phyloP scores from a whole-genome alignment of 2,113 vertebrate genomes.

The Irena cyanogastra region DNA sequence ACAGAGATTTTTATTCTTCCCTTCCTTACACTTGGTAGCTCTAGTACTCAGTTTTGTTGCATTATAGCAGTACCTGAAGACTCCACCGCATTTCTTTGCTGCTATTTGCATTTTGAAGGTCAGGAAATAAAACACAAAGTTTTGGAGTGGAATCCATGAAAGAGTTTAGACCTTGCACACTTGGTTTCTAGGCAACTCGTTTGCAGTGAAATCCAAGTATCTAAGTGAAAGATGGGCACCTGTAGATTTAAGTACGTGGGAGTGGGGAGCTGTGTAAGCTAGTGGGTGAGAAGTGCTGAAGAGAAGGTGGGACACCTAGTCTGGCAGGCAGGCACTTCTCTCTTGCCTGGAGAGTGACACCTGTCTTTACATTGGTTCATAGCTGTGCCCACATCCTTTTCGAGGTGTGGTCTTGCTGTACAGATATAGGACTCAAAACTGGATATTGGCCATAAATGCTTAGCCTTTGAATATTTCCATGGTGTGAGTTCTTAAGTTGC shows the following conservation, averaged over 20 bases:
- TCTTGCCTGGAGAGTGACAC: background rate
- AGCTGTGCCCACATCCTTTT: background rate
- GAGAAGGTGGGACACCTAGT: background rate
- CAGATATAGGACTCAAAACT: background rate
- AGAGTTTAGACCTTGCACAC: background rate
- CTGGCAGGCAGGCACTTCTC: background rate
- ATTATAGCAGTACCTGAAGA: background rate
- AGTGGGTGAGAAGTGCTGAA: background rate
- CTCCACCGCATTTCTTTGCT: background rate
- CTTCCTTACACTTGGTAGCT: background rate
- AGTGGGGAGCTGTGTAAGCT: background rate
- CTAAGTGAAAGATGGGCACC: background rate
- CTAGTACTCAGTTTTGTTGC: background rate
- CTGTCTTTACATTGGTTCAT: background rate
- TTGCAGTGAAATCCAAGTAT: background rate
- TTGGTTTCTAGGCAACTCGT: background rate
- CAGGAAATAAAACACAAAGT: background rate
- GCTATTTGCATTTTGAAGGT: background rate
- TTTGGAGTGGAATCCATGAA: background rate
- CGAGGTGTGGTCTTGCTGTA: background rate
- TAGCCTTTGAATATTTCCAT: background rate
- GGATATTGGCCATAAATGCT: background rate
- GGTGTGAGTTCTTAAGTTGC: background rate
- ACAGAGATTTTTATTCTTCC: background rate
- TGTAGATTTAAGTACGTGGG: background rate